Percentiles rank a stretch among this genome's conserved stretches.
Evolutionary conservation across 2,113 vertebrate species (phyloP).

Genomic region (Brachyistius frenatus): DNA sequence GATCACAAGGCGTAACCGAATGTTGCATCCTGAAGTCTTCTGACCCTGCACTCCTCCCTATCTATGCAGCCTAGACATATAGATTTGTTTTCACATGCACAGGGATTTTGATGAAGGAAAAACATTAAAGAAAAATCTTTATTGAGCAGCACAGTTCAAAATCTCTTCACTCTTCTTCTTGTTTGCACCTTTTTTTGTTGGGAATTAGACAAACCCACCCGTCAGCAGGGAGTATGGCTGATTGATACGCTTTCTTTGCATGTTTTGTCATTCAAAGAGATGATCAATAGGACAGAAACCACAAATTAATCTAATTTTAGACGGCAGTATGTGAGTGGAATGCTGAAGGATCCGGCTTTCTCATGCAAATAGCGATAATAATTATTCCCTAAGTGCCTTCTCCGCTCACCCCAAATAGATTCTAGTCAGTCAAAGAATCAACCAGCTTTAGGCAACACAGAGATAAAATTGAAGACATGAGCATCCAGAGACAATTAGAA

Average conservation of each 20-base stretch:
- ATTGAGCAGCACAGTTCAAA: background rate
- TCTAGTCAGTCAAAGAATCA: conserved; percentile 33
- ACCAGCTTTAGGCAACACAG: conserved; percentile 33
- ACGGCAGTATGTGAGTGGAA: conserved; percentile 29
- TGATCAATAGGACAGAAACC: conserved; percentile 60
- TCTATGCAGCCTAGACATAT: background rate
- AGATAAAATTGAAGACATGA: conserved; percentile 36
- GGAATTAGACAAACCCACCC: conserved; percentile 4
- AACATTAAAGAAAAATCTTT: background rate
- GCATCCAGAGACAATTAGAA: conserved; percentile 45
- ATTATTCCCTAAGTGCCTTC: conserved; percentile 53
- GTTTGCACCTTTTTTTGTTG: conserved; percentile 9
- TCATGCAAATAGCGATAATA: conserved; percentile 66
- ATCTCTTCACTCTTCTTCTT: background rate
- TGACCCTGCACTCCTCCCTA: background rate
- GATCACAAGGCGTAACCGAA: no score
- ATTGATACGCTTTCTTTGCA: conserved; percentile 44
- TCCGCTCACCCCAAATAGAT: conserved; percentile 48
- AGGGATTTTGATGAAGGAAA: background rate
- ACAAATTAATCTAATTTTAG: conserved; percentile 46
- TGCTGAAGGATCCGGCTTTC: conserved; percentile 47
- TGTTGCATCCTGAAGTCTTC: background rate
- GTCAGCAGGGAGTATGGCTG: conserved; percentile 15
- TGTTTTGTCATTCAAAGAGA: conserved; percentile 53
- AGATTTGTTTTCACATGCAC: background rate